A percentile compares a stretch with the other conserved stretches of the same genome.
Conservation (phyloP, 1,140 invertebrate genomes). For the Thereuonema tuberculata region DNA sequence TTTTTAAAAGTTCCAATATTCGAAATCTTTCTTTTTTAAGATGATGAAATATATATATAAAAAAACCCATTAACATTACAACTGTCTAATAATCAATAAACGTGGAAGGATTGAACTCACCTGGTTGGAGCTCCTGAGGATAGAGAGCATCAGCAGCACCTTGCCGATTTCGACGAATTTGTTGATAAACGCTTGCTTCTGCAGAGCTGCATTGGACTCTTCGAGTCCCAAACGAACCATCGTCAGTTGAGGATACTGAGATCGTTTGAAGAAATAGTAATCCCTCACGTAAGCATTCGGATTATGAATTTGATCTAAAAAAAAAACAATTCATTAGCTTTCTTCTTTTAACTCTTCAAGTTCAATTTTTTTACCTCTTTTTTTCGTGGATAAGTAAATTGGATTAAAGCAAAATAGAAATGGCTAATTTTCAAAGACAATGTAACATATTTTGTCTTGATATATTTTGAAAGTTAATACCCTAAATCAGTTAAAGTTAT, state of each 20-base stretch:
- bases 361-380: no score
- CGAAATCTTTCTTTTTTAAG: no score
- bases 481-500: no score
- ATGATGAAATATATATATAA: no score
- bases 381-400: no score
- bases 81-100: no score
- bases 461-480: no score
- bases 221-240: slow-evolving; percentile 87
- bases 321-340: no score
- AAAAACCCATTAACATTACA: no score
- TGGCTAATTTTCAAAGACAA: not conserved
- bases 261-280: slow-evolving; percentile 97
- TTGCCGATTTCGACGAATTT: slow-evolving; percentile 98
- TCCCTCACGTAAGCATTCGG: slow-evolving; percentile 87
- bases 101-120: slow-evolving; percentile 27
- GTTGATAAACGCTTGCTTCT: slow-evolving; percentile 78
- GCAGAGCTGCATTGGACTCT: slow-evolving; percentile 77
- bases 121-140: slow-evolving; percentile 34
- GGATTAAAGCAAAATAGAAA: not conserved
- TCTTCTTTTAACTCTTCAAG: no score
- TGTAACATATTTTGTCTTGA: no score
- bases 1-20: no score
- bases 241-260: slow-evolving; percentile 92
- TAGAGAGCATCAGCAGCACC: slow-evolving; percentile 39
- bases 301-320: slow-evolving; percentile 83